phyloP scores from a whole-genome alignment of 2,888 invertebrate genomes.

The Pollenia amentaria region DNA sequence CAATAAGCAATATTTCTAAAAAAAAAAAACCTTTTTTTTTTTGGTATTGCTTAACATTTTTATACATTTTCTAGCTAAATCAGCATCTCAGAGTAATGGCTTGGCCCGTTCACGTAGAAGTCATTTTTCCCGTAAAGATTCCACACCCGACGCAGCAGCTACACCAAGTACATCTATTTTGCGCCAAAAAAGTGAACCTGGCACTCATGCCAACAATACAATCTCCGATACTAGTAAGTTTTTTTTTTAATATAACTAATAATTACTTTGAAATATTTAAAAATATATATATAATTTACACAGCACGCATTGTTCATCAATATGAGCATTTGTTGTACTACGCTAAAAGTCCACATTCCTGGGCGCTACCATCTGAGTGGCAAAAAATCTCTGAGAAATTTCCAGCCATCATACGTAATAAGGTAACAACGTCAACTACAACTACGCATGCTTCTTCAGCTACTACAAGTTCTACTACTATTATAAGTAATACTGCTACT shows the following conservation, averaged over 20 bases:
- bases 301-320: constrained; percentile 83
- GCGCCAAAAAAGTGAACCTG: constrained; percentile 77
- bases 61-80: constrained; percentile 72
- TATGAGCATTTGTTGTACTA: constrained; percentile 83
- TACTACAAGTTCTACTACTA: constrained; percentile 63
- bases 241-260: neutral
- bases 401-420: constrained; percentile 84
- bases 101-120: constrained; percentile 84
- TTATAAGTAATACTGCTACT: constrained; percentile 65
- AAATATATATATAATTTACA: constrained; percentile 42
- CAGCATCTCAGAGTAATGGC: constrained; percentile 80
- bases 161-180: constrained; percentile 71
- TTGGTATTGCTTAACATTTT: too few species aligned
- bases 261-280: neutral
- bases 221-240: constrained; percentile 78
- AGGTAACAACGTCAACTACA: constrained; percentile 83
- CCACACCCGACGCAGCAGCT: constrained; percentile 81
- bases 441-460: constrained; percentile 76
- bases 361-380: constrained; percentile 83
- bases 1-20: too few species aligned
- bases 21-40: too few species aligned
- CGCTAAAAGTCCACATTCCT: constrained; percentile 84
- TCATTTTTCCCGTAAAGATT: constrained; percentile 85
- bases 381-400: constrained; percentile 82
- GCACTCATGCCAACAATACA: constrained; percentile 67